Evolutionary conservation across 2,113 vertebrate genomes (phyloP).

Genomic region (Morone chrysops): DNA sequence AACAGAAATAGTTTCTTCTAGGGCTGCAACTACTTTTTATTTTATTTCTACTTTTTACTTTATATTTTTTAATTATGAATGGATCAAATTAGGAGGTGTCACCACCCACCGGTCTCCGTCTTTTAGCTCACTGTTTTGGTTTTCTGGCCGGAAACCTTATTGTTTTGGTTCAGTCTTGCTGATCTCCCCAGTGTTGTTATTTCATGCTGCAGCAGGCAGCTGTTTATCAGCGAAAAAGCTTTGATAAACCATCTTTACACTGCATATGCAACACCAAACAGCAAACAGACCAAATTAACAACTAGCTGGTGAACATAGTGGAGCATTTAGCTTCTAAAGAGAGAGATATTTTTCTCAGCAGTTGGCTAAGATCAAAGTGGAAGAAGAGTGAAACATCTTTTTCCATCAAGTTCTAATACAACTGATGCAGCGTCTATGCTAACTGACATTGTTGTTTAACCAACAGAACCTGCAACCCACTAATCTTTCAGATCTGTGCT

Average conservation of each 20-base stretch:
- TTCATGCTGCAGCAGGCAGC: too few relatives aligned
- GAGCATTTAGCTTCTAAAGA: neutral
- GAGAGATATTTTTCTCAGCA: neutral
- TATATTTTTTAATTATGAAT: neutral
- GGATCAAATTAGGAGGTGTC: neutral
- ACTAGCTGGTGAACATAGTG: neutral
- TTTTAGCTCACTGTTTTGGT: neutral
- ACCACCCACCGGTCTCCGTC: neutral
- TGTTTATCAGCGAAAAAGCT: neutral
- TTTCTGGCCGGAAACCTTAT: neutral
- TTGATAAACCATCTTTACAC: neutral
- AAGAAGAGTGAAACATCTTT: too few relatives aligned
- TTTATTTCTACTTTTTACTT: neutral
- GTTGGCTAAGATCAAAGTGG: too few relatives aligned
- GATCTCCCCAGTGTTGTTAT: too few relatives aligned
- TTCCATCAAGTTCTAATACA: too few relatives aligned
- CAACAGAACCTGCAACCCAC: neutral
- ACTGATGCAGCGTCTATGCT: too few relatives aligned
- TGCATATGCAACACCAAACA: neutral
- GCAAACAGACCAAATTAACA: neutral
- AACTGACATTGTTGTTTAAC: too few relatives aligned
- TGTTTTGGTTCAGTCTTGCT: neutral
- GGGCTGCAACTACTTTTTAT: neutral
- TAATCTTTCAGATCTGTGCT: neutral
- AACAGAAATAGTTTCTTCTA: neutral